Evolutionary conservation across 2,797 vertebrate genomes (phyloP).

Genomic region (Eutrigla gurnardus): DNA sequence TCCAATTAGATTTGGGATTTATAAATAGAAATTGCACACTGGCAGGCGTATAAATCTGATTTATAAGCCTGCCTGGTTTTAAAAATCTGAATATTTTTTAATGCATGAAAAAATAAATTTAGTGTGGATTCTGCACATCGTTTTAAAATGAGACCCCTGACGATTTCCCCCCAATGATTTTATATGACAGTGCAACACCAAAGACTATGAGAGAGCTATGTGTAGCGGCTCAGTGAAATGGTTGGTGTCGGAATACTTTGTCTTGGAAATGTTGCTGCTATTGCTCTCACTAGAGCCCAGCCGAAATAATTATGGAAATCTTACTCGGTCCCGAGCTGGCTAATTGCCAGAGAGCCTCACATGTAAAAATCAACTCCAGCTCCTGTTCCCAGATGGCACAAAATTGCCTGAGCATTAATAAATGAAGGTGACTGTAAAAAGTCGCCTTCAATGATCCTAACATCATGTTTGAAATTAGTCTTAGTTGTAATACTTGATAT

Average conservation of each 20-base stretch:
- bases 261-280: background rate
- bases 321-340: constrained; percentile 10
- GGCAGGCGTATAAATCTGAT: background rate
- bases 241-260: background rate
- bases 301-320: constrained; percentile 16
- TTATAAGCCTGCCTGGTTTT: background rate
- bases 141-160: no score
- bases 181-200: background rate
- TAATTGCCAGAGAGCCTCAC: constrained; percentile 16
- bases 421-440: constrained; percentile 7
- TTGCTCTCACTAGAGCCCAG: background rate
- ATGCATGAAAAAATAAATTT: no score
- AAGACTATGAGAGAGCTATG: background rate
- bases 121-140: no score
- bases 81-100: no score
- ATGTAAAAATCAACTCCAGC: constrained; percentile 16
- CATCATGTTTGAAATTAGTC: background rate
- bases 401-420: constrained; percentile 1
- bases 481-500: background rate
- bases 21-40: no score
- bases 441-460: constrained; percentile 24
- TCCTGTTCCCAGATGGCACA: constrained; percentile 20
- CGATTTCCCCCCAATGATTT: background rate
- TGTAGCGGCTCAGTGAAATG: background rate
- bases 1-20: no score